Conservation (phyloP, 1,140 invertebrate genomes). For the Cepaea nemoralis region DNA sequence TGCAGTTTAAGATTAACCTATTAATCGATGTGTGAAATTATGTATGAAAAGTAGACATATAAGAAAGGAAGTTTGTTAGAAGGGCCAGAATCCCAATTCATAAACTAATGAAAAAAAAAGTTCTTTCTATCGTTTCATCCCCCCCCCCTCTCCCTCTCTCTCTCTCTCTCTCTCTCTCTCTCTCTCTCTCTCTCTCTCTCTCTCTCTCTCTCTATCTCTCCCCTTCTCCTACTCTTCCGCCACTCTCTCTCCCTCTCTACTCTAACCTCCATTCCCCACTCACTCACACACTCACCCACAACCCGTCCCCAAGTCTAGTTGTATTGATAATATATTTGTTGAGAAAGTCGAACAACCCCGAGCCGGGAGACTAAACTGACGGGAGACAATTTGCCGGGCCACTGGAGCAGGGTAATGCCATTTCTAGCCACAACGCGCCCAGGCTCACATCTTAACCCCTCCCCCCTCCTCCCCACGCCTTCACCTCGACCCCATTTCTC, state of each 20-base stretch:
- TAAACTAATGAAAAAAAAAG: too few relatives aligned
- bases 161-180: too few relatives aligned
- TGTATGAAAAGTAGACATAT: too few relatives aligned
- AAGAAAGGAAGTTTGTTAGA: too few relatives aligned
- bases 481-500: too few relatives aligned
- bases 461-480: background rate
- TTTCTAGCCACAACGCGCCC: background rate
- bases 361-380: background rate
- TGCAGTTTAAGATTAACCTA: too few relatives aligned
- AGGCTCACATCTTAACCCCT: background rate
- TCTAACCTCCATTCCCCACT: background rate
- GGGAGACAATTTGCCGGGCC: background rate
- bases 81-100: too few relatives aligned
- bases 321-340: background rate
- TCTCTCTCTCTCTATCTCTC: background rate
- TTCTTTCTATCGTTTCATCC: background rate
- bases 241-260: background rate
- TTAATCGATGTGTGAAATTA: too few relatives aligned
- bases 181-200: slow-evolving; percentile 2
- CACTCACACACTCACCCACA: background rate
- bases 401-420: background rate
- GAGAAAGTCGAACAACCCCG: background rate
- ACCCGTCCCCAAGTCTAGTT: background rate
- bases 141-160: background rate
- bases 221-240: background rate